Evolutionary conservation across 1,140 invertebrate species (phyloP), one percentile per base, ranked within the genome.

Genomic region (Meloidogyne floridensis): DNA sequence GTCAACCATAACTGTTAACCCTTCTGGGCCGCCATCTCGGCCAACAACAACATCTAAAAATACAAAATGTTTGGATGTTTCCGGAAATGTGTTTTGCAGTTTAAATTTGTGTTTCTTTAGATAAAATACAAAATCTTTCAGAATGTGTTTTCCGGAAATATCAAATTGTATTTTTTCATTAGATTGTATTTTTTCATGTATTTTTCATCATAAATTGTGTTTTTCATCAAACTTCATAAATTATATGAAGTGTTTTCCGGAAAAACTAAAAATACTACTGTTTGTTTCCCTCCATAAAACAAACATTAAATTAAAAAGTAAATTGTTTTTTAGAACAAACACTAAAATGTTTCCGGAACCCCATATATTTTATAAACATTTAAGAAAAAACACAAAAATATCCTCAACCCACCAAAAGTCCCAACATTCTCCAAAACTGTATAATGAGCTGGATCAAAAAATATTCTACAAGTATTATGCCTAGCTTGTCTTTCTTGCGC

Each of bases 381-480:
- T 32, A 1, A 32, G 20, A 10, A 42, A 42, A 54, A n/a, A 74
- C 4, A 74, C 4, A 54, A 47, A 32, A 7, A n/a, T 4, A n/a
- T 47, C 32, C 32, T n/a, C n/a, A 65, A 65, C 15, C 7, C n/a
- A 65, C 59, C 59, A 65, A 65, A 83, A 8, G 94, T 93, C 0
- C 97, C 97, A 77, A 98, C 95, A 91, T 96, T 98, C 90, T 98
- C 97, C 93, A 98, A 95, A 0, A 99, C 97, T 0, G 97, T 98
- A 91, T 98, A 98, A 89, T 98, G 96, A 69, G 95, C 94, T 0
- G 97, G 97, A 86, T 98, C 95, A 88, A 99, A 98, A 89, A 93
- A 96, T 2, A 98, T 93, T 72, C 93, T 90, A 13, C 91, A 91
- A n/a, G 92, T 90, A 59, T 91, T 87, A 32, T 90, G 88, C 53